These are phyloP conservation scores for Romanogobio albipinnatus DNA, from an alignment of 2,113 vertebrate species.

Conservation along the genomic window DNA sequence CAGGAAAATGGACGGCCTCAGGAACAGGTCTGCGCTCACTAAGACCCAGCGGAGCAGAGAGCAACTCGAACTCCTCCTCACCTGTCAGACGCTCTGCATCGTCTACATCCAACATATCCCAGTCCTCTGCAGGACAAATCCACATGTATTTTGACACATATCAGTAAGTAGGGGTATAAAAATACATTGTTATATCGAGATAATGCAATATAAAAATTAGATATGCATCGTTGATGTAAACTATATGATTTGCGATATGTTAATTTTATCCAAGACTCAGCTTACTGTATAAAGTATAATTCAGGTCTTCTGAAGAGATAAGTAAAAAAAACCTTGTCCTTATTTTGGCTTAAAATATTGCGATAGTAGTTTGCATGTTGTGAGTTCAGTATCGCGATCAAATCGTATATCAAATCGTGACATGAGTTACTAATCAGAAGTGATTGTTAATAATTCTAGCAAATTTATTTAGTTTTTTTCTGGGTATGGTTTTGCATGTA, in stretches of 20 bases:
- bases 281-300: too few species aligned
- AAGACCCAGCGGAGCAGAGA: slow-evolving; percentile 91
- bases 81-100: slow-evolving; percentile 95
- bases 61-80: slow-evolving; percentile 95
- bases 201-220: too few species aligned
- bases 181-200: too few species aligned
- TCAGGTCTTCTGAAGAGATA: too few species aligned
- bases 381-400: too few species aligned
- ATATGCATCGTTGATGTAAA: too few species aligned
- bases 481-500: not conserved
- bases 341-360: too few species aligned
- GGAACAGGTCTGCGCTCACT: slow-evolving; percentile 90
- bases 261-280: too few species aligned
- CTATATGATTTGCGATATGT: too few species aligned
- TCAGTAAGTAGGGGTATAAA: not conserved
- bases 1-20: slow-evolving; percentile 93
- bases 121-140: slow-evolving; percentile 84
- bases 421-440: not conserved
- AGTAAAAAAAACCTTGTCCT: too few species aligned
- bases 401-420: too few species aligned
- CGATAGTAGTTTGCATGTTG: too few species aligned
- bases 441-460: not conserved
- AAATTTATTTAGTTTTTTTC: not conserved
- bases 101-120: slow-evolving; percentile 97
- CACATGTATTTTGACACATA: not conserved